Evolutionary conservation across 2,113 vertebrate genomes (phyloP).

Genomic region (Pardalotus punctatus): DNA sequence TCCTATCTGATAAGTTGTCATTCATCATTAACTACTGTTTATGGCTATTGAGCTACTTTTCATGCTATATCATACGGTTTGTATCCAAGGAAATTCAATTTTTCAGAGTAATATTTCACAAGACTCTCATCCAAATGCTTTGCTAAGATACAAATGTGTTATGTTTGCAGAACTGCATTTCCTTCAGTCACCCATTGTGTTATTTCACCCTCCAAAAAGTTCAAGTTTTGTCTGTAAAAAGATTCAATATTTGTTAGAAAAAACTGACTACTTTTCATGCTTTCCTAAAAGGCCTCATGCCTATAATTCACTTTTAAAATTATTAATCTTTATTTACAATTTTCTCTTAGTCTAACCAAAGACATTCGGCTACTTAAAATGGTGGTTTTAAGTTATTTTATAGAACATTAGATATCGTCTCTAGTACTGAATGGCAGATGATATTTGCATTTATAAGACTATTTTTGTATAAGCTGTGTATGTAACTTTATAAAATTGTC

Average conservation of each 20-base stretch:
- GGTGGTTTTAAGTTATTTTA: background rate
- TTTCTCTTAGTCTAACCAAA: background rate
- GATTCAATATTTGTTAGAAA: background rate
- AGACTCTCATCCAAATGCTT: background rate
- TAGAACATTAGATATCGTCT: background rate
- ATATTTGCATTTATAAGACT: background rate
- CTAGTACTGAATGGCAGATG: background rate
- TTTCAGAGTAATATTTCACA: slow-evolving; percentile 40
- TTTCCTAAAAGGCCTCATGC: background rate
- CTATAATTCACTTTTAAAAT: background rate
- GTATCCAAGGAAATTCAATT: slow-evolving; percentile 64
- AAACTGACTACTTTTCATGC: background rate
- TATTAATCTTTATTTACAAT: background rate
- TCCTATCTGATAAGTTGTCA: slow-evolving; percentile 40
- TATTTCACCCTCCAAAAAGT: background rate
- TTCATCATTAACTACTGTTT: slow-evolving; percentile 63
- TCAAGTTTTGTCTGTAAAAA: background rate
- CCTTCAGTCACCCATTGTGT: background rate
- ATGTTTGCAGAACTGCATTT: background rate
- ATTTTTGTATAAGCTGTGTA: background rate
- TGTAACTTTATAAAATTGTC: background rate
- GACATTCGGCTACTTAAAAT: background rate
- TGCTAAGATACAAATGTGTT: background rate
- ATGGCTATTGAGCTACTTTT: slow-evolving; percentile 56
- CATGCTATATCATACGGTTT: slow-evolving; percentile 15